Evolutionary conservation across 2,113 vertebrate species (phyloP).

Genomic region (Ciconia maguari): DNA sequence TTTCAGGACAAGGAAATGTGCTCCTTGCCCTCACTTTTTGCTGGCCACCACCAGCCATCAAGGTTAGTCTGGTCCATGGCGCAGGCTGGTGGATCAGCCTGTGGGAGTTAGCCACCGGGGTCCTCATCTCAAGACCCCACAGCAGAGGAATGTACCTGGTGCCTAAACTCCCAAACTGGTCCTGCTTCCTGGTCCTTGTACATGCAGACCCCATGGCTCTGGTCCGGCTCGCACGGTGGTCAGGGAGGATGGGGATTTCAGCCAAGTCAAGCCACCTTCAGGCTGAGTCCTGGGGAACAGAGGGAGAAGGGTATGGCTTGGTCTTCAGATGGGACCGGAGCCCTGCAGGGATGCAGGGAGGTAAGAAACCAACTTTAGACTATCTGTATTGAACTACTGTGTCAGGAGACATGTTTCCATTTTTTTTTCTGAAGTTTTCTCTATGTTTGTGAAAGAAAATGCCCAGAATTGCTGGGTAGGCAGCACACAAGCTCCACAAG

Average conservation of each 20-base stretch:
- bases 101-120: neutral
- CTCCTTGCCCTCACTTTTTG: neutral
- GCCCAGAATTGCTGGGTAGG: neutral
- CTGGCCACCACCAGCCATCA: neutral
- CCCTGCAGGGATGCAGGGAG: neutral
- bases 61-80: fast-evolving
- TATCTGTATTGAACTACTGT: neutral
- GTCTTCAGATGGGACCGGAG: neutral
- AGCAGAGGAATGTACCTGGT: neutral
- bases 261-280: neutral
- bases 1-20: neutral
- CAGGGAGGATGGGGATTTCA: neutral
- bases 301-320: neutral
- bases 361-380: neutral
- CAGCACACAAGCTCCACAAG: neutral
- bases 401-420: neutral
- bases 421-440: neutral
- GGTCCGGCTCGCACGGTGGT: neutral
- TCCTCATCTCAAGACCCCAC: neutral
- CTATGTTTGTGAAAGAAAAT: neutral
- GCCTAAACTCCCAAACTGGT: neutral
- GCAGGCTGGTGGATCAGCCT: neutral
- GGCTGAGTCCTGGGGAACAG: neutral
- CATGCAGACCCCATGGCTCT: fast-evolving
- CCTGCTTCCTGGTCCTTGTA: neutral